Percentiles rank a stretch among this genome's conserved stretches.
These are phyloP conservation scores for Furcifer pardalis DNA, from an alignment of 2,797 vertebrate genomes.

Conservation along the genomic window DNA sequence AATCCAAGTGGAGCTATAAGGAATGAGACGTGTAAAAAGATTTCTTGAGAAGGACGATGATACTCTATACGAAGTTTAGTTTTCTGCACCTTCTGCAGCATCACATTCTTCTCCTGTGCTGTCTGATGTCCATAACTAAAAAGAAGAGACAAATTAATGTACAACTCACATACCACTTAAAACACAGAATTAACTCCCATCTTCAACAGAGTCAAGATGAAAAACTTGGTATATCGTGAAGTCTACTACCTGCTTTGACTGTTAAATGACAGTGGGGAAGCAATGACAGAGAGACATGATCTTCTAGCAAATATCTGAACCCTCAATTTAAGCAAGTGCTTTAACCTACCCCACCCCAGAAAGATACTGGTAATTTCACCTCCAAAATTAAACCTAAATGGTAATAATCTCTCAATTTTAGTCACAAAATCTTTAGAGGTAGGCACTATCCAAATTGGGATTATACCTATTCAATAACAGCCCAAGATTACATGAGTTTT, in stretches of 20 bases:
- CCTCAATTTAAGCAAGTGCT: background rate
- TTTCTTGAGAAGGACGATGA: conserved; percentile 77
- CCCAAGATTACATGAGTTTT: background rate
- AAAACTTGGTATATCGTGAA: background rate
- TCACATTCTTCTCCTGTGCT: conserved; percentile 89
- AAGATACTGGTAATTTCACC: background rate
- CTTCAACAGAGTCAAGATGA: accelerated
- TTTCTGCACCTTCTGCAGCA: conserved; percentile 85
- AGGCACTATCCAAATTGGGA: background rate
- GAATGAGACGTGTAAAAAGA: conserved; percentile 97
- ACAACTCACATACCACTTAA: background rate
- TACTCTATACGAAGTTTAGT: conserved; percentile 78
- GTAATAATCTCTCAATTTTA: background rate
- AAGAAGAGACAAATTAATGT: conserved; percentile 22
- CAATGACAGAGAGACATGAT: background rate
- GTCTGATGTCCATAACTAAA: conserved; percentile 96
- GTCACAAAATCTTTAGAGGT: background rate
- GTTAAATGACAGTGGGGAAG: background rate
- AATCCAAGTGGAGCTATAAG: conserved; percentile 89
- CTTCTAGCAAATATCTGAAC: accelerated
- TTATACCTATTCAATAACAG: background rate
- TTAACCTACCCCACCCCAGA: background rate
- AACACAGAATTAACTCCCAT: accelerated
- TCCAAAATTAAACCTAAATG: background rate
- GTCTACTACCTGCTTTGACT: background rate